Base-by-base conservation (phyloP, 2,797 vertebrate genomes). In the Xerus rutilus region DNA sequence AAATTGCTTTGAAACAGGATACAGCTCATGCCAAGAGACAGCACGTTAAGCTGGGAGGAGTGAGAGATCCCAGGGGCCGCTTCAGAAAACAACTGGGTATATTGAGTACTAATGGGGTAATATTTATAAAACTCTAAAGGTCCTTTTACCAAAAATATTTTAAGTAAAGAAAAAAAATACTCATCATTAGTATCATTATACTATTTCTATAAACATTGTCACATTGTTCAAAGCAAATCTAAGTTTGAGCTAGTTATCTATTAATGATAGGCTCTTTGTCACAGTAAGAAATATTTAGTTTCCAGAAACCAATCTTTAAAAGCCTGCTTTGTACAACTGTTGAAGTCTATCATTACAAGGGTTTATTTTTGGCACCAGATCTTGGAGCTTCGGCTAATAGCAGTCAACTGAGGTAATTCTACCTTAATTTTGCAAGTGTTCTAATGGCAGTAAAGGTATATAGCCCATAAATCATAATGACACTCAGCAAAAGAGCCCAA, bases 401-500 rank as follows among this genome's bases (percentile, higher is more conserved):
- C 88, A 96, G 93, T 82, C 96, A 96, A 74, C 89, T 94, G 81
- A 91, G 88, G 95, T 97, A 96, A 98, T 91, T 97, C 95, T 90
- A 96, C 86, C 90, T 93, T 95, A 86, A 89, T 94, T 94, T 86
- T 92, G 70, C 83, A 96, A 91, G 45, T 93, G 86, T 91, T 89
- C 82, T 89, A 86, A 91, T 78, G 86, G 89, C 12, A 32, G 88
- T 59, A 93, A 91, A 94, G 96, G 81, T 90, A 84, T 45, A 57
- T 91, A 89, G n/a, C 87, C 67, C 76, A 62, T 89, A 83, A 96
- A 87, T 95, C 86, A 82, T 54, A 35, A 64, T 57, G 92, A 81
- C 62, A 81, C 52, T 70, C 25, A 62, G 45, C 47, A 35, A 69
- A 74, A 59, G 57, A 93, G 20, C 43, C 90, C 73, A 54, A 52